Evolutionary conservation across 2,888 invertebrate genomes (phyloP), one percentile per base, ranked within the genome.

Genomic region (Cepaea hortensis): DNA sequence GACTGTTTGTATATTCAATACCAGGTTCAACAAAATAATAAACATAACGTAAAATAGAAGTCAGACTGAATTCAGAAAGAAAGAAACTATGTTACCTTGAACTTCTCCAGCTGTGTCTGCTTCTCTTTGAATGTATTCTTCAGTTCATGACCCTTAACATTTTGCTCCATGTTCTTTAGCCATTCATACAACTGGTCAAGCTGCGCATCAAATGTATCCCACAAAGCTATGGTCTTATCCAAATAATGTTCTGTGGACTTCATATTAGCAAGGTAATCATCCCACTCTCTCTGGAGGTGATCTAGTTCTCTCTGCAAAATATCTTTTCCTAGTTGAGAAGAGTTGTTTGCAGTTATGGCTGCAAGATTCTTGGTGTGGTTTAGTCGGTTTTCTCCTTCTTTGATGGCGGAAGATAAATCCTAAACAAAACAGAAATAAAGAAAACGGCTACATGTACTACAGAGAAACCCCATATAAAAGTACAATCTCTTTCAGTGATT

Each of bases 221-320:
- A 97, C 91, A 97, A 97, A 93, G 98, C 96, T 88, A 98, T 96
- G 94, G 97, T 97, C 0, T 96, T 96, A 94, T 97, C 97, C 68
- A 98, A 95, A 91, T 97, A 96, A 86, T 97, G 96, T 84, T 92
- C 91, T 11, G 92, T 92, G 88, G 92, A 89, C 35, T 90, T 89
- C 90, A 92, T 90, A 50, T 91, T 89, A 61, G 90, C 89, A 7
- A 89, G 85, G 84, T 92, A 93, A 81, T 91, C 90, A 68, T 93
- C 98, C 98, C 98, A 98, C 92, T 98, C 98, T 87, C 96, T 96
- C 95, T 98, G 98, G 62, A 98, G 95, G 92, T 98, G 97, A 94
- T 97, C 98, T 90, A 98, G 95, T 94, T 98, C 97, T 50, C 96
- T 96, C 91, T 97, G 97, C 84, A 98, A 97, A 82, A 96, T 96